Evolutionary conservation across 2,888 invertebrate genomes (phyloP).

Genomic region (Macaria notata): DNA sequence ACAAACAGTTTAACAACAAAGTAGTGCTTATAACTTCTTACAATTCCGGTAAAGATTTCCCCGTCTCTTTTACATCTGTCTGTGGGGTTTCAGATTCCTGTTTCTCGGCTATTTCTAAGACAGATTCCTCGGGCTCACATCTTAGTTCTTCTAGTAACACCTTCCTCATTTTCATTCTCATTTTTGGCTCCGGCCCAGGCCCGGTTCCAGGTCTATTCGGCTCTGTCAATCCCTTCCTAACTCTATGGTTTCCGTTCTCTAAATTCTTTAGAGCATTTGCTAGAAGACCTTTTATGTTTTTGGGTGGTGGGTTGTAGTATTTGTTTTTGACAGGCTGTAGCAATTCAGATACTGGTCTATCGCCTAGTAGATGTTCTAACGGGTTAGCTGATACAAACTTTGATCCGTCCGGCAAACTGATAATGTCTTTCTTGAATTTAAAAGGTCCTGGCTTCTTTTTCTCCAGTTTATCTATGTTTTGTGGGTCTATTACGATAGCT

Average conservation of each 20-base stretch:
- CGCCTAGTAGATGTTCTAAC: constrained; percentile 59
- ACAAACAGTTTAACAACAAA: no score
- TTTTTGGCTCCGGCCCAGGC: no score
- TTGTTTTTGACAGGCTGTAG: constrained; percentile 41
- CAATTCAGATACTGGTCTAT: constrained; percentile 43
- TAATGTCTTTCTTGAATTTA: constrained; percentile 9
- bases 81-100: no score
- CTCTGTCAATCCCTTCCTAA: constrained; percentile 9
- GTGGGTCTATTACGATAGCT: constrained; percentile 14
- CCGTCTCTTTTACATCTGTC: no score
- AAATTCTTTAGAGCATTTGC: constrained; percentile 53
- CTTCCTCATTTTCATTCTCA: no score
- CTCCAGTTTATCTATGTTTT: constrained; percentile 6
- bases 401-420: constrained; percentile 56
- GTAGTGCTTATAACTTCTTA: neutral
- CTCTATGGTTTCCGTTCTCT: constrained; percentile 31
- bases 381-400: constrained; percentile 65
- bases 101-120: no score
- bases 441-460: neutral
- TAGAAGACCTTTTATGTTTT: constrained; percentile 51
- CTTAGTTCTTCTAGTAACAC: no score
- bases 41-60: no score
- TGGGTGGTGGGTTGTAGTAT: constrained; percentile 46
- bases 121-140: no score
- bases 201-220: no score